Conservation (phyloP, 2,113 vertebrate genomes). For the Cacatua alba region DNA sequence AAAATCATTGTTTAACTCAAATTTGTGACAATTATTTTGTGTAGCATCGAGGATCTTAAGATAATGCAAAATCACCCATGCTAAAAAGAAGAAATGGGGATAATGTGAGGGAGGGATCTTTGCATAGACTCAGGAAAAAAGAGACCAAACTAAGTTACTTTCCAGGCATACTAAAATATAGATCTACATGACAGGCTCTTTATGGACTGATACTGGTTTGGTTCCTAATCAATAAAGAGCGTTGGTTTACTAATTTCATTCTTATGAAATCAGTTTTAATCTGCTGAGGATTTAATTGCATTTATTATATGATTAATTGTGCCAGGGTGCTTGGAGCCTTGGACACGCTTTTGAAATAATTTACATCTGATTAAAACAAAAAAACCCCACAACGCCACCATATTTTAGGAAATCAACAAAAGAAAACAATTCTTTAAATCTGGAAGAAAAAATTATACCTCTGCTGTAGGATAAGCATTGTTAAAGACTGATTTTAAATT, state of each 20-base stretch:
- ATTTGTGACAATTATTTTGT: neutral
- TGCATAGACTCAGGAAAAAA: neutral
- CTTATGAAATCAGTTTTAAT: constrained; percentile 14
- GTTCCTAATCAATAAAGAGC: neutral
- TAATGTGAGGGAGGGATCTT: neutral
- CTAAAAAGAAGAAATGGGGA: neutral
- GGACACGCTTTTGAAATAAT: neutral
- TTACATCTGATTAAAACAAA: neutral
- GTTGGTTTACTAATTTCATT: neutral
- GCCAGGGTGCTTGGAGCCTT: neutral
- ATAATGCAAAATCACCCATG: neutral
- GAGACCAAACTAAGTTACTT: neutral
- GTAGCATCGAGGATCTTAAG: neutral
- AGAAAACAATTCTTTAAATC: neutral
- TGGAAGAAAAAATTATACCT: neutral
- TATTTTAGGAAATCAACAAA: neutral
- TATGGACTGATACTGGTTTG: neutral
- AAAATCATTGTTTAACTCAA: neutral
- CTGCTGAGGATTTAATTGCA: constrained; percentile 3
- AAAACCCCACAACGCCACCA: neutral
- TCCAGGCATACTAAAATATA: neutral
- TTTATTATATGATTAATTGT: constrained; percentile 38
- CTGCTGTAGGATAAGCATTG: neutral
- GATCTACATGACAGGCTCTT: neutral
- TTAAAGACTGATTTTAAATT: neutral